A percentile compares a stretch with the other conserved stretches of the same genome.
These are phyloP conservation scores for Dendrolimus houi DNA, from an alignment of 2,888 invertebrate species.

Conservation along the genomic window DNA sequence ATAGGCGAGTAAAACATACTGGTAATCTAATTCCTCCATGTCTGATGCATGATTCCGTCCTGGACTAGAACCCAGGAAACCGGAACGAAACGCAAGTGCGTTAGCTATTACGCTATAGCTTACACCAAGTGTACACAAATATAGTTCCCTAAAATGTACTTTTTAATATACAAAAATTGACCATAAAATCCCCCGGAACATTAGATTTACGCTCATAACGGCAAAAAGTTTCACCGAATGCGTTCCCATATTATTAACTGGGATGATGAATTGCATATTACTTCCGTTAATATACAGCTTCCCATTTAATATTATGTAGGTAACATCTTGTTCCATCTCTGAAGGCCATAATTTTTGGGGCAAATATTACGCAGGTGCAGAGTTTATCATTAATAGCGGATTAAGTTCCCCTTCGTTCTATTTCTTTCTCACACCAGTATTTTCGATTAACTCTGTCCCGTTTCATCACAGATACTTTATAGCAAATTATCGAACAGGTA, in stretches of 20 bases:
- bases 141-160: no score
- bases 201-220: no score
- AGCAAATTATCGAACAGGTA: slow-evolving; percentile 18
- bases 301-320: slow-evolving; percentile 24
- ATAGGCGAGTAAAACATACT: no score
- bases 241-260: not conserved
- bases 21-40: no score
- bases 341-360: slow-evolving; percentile 41
- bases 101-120: no score
- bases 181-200: no score
- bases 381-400: slow-evolving; percentile 56
- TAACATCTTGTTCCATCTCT: slow-evolving; percentile 31
- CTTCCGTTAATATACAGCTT: slow-evolving; percentile 16
- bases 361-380: slow-evolving; percentile 57
- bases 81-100: no score
- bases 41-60: no score
- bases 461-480: slow-evolving; percentile 20
- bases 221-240: not conserved
- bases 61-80: no score
- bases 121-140: no score
- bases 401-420: slow-evolving; percentile 40
- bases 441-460: slow-evolving; percentile 10
- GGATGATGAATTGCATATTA: slow-evolving; percentile 8
- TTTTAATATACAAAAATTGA: no score
- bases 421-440: slow-evolving; percentile 22